These are phyloP conservation scores for Pachliopta kotzebuea DNA, from an alignment of 2,888 invertebrate genomes.

Conservation along the genomic window DNA sequence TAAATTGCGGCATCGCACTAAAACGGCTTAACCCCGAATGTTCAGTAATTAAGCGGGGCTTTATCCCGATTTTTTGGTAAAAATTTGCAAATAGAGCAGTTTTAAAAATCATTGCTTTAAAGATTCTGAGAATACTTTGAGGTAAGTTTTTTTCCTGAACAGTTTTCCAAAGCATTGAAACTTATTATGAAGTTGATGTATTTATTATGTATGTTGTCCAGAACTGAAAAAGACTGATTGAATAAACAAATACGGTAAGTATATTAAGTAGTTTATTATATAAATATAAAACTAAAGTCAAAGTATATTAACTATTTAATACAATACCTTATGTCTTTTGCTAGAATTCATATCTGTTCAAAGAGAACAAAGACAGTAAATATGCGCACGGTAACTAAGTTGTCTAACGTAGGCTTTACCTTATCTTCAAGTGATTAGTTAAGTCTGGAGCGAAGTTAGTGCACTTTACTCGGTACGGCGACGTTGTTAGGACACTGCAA, in stretches of 20 bases:
- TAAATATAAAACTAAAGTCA: too few relatives aligned
- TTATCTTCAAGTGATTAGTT: constrained; percentile 28
- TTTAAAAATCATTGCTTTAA: constrained; percentile 14
- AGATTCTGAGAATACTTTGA: constrained; percentile 1
- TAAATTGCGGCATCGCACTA: constrained; percentile 26
- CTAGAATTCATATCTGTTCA: neutral
- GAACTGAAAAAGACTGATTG: too few relatives aligned
- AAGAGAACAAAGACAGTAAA: constrained; percentile 12
- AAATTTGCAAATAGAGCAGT: constrained; percentile 13
- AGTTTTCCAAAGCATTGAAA: neutral
- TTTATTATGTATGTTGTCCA: neutral
- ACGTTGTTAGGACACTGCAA: neutral
- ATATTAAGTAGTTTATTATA: too few relatives aligned
- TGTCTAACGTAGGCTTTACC: constrained; percentile 6
- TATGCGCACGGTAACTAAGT: constrained; percentile 4
- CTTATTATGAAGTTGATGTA: neutral
- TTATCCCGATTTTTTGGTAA: constrained; percentile 15
- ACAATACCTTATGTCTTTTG: too few relatives aligned
- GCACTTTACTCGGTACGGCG: neutral
- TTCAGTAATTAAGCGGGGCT: constrained; percentile 25
- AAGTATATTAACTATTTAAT: too few relatives aligned
- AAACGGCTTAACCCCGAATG: constrained; percentile 16
- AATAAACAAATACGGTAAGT: too few relatives aligned
- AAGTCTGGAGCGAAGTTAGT: constrained; percentile 24
- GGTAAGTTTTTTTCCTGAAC: neutral